Percentiles rank a stretch among this genome's conserved stretches.
Conservation (phyloP, 2,113 vertebrate species). For the Hippocampus guttulatus region DNA sequence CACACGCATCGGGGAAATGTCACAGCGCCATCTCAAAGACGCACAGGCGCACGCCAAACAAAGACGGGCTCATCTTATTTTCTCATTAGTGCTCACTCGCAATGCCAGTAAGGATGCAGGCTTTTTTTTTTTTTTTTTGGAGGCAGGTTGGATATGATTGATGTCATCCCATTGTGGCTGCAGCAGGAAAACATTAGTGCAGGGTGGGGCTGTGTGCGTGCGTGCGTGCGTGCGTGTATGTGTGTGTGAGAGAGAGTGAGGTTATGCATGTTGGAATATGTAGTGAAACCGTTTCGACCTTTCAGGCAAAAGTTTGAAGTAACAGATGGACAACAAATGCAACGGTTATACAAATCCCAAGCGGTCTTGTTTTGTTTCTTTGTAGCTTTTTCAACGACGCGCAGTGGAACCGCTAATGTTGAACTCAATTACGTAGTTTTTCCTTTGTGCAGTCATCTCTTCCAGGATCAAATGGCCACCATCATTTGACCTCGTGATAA, state of each 20-base stretch:
- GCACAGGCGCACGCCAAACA: conserved; percentile 19
- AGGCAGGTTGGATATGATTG: conserved; percentile 31
- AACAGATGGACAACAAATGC: background rate
- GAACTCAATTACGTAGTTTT: background rate
- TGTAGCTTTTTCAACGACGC: background rate
- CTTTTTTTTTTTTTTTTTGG: background rate
- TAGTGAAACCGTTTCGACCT: background rate
- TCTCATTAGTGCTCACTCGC: conserved; percentile 56
- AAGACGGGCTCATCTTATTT: conserved; percentile 26
- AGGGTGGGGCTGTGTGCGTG: conserved; percentile 34
- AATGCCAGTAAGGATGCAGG: conserved; percentile 27
- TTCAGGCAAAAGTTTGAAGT: background rate
- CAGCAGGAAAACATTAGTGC: conserved; percentile 42
- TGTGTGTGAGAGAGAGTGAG: background rate
- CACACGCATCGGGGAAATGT: conserved; percentile 56
- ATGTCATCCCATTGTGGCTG: conserved; percentile 33
- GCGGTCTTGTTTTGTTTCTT: background rate
- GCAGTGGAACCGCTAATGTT: background rate
- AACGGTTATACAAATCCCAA: background rate
- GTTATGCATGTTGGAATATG: background rate
- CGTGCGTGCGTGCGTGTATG: background rate
- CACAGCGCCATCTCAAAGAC: conserved; percentile 38
- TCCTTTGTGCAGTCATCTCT: background rate
- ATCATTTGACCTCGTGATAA: no score
- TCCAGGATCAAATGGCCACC: no score